Evolutionary conservation across 2,113 vertebrate species (phyloP), one percentile per base, ranked within the genome.

Genomic region (Mormyrus lacerda): DNA sequence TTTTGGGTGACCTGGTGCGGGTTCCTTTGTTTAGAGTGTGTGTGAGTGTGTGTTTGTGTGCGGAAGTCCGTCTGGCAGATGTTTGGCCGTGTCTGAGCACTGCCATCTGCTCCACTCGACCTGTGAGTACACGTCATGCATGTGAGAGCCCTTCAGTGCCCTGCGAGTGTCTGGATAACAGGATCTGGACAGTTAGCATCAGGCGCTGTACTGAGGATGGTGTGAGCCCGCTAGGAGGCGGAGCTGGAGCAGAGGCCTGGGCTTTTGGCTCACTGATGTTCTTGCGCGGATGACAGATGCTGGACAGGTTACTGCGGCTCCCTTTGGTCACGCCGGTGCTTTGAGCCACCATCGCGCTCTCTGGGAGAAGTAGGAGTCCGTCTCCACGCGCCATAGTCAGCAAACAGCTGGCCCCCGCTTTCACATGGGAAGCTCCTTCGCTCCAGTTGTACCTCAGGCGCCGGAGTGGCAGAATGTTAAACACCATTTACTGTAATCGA

Each of bases 211-310:
- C 73, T 39, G 13, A 42, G 35, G 35, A 42, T 4, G 13, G n/a
- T 1, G 45, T 21, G 83, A 45, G 21, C 15, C 35, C 35, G 0
- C 35, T 19, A 35, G 35, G 31, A 76, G 69, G 27, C 1, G 10
- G 69, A 76, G 69, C 69, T 73, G 4, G 65, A 17, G 65, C 4
- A 0, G 4, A 35, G 69, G 11, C 31, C 31, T 42, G 73, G 73
- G 73, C 73, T 35, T 79, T 1, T 39, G 35, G 13, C 73, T 93
- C 92, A 94, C 93, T 93, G 93, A 94, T 92, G 92, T 92, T 69
- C 88, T 92, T 90, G 89, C 88, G 1, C 8, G 15, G 31, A 27
- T 79, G 27, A 76, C 69, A 76, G 31, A 76, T 39, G 69, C 89
- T 58, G 76, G 86, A 91, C 91, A 93, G 91, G 92, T 92, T 90